Base-by-base conservation (phyloP, 1,140 invertebrate genomes). In the Cryptotermes secundus region DNA sequence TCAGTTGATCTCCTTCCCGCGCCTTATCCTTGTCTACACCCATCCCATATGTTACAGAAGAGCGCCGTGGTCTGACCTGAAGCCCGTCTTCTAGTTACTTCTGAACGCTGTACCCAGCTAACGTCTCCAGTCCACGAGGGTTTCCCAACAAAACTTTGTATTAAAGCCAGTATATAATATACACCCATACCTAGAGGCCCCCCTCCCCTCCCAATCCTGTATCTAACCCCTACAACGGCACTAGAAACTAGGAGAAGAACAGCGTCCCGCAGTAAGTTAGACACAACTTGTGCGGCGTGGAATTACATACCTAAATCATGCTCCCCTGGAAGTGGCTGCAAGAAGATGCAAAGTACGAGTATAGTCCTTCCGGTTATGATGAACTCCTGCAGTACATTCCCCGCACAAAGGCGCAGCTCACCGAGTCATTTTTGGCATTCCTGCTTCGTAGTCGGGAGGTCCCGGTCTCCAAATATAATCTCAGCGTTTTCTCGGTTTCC, bases 311-410 rank as follows among this genome's bases (percentile, higher is more conserved):
- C 59, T 72, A 72, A 72, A 72, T 72, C 59, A 72, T 72, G 19
- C 45, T 49, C 14, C 45, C 3, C 45, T 49, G n/a, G 59, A 72
- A 12, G 10, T 9, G 26, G 45, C 16, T 6, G 59, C 59, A 72
- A 72, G 59, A 72, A 72, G n/a, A 72, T 72, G 59, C 59, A 72
- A 72, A 72, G n/a, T 31, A n/a, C n/a, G n/a, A n/a, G n/a, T n/a
- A 31, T 16, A 49, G 45, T 49, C 45, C 14, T 49, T 19, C 45
- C 45, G 16, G 45, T 19, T 26, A 7, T 72, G 26, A 16, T 16
- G 26, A n/a, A 3, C 0, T 26, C 2, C 19, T 7, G 2, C 59
- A 10, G 26, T 72, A 72, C 59, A 31, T 26, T 72, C 26, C n/a
- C 7, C 6, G 26, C 59, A n/a, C n/a, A 72, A 72, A 72, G n/a